These are phyloP conservation scores for Polymixis lichenea DNA, from an alignment of 2,888 invertebrate genomes.

Conservation along the genomic window DNA sequence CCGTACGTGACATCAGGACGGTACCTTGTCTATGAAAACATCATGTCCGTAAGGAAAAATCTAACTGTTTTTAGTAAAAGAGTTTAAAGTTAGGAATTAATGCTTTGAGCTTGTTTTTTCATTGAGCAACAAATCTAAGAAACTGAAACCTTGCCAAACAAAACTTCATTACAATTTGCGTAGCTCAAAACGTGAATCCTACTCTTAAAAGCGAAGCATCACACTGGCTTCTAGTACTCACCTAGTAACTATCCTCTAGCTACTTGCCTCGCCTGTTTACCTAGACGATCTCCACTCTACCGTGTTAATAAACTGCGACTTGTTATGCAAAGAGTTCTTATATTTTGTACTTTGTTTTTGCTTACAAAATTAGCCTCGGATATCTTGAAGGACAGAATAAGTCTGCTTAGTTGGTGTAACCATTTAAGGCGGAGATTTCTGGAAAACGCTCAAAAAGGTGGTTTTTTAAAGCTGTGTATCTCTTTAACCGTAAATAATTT, in stretches of 20 bases:
- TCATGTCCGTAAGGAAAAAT: background rate
- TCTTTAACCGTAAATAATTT: too few relatives aligned
- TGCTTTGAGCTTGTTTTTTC: background rate
- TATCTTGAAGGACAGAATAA: conserved; percentile 12
- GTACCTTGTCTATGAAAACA: background rate
- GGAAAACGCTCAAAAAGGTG: too few relatives aligned
- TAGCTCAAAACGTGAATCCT: conserved; percentile 21
- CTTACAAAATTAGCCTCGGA: conserved; percentile 30
- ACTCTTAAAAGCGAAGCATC: conserved; percentile 12
- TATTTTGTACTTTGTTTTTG: conserved; percentile 45
- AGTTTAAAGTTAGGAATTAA: background rate
- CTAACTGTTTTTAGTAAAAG: background rate
- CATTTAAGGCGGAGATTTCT: too few relatives aligned
- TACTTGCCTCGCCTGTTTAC: conserved; percentile 28
- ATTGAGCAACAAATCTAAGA: background rate
- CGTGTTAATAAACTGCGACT: conserved; percentile 52
- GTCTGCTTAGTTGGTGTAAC: background rate
- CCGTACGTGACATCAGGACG: background rate
- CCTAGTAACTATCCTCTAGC: conserved; percentile 2
- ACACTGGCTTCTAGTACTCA: conserved; percentile 9
- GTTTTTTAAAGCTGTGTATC: too few relatives aligned
- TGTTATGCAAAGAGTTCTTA: conserved; percentile 56
- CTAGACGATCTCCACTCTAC: conserved; percentile 40
- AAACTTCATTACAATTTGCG: conserved; percentile 10
- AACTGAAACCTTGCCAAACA: background rate